phyloP scores from a whole-genome alignment of 2,888 invertebrate species.

The Argyresthia albistria region DNA sequence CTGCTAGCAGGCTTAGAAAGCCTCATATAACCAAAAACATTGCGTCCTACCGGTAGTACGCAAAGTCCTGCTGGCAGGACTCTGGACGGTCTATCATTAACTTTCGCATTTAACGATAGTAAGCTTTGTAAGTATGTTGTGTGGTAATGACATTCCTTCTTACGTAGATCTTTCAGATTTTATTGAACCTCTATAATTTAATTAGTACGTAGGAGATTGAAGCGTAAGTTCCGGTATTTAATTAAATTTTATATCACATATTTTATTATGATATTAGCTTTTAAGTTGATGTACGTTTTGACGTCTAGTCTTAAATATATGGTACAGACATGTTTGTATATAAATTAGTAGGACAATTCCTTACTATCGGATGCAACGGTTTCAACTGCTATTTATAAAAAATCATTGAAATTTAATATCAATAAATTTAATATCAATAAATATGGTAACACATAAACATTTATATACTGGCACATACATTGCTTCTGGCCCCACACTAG shows the following conservation, averaged over 20 bases:
- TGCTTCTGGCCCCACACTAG: too few species aligned
- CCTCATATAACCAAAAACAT: too few species aligned
- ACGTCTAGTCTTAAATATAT: slow-evolving; percentile 25
- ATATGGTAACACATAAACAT: too few species aligned
- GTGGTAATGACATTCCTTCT: slow-evolving; percentile 32
- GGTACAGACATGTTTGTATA: slow-evolving; percentile 8
- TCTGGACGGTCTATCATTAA: too few species aligned
- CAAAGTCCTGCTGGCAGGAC: too few species aligned
- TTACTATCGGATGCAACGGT: not conserved
- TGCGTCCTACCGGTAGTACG: too few species aligned
- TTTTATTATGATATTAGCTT: not conserved
- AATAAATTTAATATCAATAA: too few species aligned
- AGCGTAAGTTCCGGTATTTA: not conserved
- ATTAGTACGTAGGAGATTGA: not conserved
- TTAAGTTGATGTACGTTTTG: slow-evolving; percentile 15
- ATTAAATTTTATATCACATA: not conserved
- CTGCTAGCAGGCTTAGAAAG: too few species aligned
- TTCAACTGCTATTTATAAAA: not conserved
- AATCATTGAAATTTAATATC: too few species aligned
- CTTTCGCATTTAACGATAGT: not conserved
- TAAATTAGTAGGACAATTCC: not conserved
- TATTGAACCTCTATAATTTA: not conserved
- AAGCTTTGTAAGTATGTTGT: slow-evolving; percentile 14
- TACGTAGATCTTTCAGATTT: slow-evolving; percentile 1
- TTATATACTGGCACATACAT: too few species aligned